These are phyloP conservation scores for Scytalopus superciliaris DNA, from an alignment of 2,113 vertebrate species.

Conservation along the genomic window DNA sequence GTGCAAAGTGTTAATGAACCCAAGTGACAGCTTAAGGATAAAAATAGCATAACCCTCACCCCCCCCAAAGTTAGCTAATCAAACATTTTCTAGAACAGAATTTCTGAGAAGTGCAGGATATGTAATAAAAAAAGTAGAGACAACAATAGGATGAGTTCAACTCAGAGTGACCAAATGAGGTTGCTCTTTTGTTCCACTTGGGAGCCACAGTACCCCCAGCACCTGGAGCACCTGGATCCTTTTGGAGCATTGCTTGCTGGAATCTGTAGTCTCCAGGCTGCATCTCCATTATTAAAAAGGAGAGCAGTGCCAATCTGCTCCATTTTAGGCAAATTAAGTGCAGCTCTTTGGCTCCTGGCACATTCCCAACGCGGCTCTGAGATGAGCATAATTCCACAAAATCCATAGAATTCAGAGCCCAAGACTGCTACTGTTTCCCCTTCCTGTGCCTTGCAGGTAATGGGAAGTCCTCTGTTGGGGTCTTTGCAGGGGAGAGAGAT, in stretches of 20 bases:
- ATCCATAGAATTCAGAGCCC: background rate
- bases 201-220: background rate
- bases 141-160: background rate
- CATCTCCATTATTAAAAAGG: conserved; percentile 31
- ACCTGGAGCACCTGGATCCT: background rate
- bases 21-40: conserved; percentile 11
- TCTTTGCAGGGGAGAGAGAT: background rate
- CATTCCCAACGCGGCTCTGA: background rate
- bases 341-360: conserved; percentile 46
- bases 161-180: background rate
- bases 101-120: background rate
- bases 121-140: background rate
- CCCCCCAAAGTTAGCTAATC: background rate
- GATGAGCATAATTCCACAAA: conserved; percentile 44
- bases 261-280: conserved; percentile 52
- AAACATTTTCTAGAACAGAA: background rate
- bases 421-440: background rate
- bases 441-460: background rate
- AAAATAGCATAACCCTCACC: background rate
- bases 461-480: background rate
- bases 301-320: conserved; percentile 50
- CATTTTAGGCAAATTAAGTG: conserved; percentile 57
- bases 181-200: background rate
- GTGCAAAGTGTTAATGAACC: conserved; percentile 22
- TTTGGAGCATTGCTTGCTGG: background rate